Evolutionary conservation across 2,888 invertebrate species (phyloP).

Genomic region (Orchesellides sinensis): DNA sequence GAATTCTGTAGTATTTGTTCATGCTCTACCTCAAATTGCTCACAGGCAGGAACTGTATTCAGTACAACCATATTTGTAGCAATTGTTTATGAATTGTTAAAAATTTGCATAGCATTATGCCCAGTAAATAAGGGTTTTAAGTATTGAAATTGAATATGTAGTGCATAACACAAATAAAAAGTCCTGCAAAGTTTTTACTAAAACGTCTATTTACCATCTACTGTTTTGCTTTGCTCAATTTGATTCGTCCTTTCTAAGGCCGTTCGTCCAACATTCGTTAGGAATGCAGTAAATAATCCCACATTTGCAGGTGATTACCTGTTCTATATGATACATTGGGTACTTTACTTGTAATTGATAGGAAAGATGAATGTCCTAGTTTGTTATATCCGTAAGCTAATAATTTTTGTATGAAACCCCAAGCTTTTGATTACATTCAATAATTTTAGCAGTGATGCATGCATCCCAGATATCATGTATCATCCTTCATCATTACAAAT

Average conservation of each 20-base stretch:
- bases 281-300: background rate
- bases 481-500: background rate
- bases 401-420: slow-evolving; percentile 9
- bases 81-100: no score
- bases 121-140: no score
- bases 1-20: no score
- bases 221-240: slow-evolving; percentile 35
- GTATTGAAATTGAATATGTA: background rate
- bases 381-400: slow-evolving; percentile 30
- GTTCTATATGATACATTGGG: background rate
- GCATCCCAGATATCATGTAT: background rate
- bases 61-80: background rate
- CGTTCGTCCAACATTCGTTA: slow-evolving; percentile 41
- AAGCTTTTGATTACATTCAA: slow-evolving; percentile 41
- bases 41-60: no score
- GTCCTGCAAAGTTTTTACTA: no score
- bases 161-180: no score
- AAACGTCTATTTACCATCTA: no score
- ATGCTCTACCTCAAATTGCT: background rate
- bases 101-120: background rate
- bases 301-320: background rate
- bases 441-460: slow-evolving; percentile 14
- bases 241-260: slow-evolving; percentile 56
- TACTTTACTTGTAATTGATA: slow-evolving; percentile 7
- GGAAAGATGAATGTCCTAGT: slow-evolving; percentile 24